Evolutionary conservation across 1,140 invertebrate genomes (phyloP).

Genomic region (Sycobia sp.): DNA sequence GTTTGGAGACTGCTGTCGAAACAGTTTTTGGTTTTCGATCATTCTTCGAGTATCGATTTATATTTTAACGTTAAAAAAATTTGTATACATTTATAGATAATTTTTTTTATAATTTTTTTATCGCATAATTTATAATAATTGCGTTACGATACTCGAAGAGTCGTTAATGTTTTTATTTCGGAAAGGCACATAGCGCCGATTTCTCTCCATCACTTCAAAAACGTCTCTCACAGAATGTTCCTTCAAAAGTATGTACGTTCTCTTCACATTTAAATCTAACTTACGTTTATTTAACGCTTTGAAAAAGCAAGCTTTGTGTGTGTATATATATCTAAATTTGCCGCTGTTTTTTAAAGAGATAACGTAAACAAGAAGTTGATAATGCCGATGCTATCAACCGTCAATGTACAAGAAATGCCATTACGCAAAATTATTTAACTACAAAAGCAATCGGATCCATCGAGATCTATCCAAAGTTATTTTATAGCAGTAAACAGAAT

Average conservation of each 20-base stretch:
- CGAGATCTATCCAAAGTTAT: conserved; percentile 6
- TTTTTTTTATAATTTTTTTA: conserved; percentile 8
- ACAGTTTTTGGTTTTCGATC: background rate
- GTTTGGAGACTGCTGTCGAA: conserved; percentile 27
- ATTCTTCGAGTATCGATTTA: conserved; percentile 8
- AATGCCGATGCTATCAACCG: no score
- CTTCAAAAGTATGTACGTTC: conserved; percentile 12
- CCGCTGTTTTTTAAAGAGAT: no score
- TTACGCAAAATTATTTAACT: background rate
- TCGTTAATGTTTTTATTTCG: conserved; percentile 12
- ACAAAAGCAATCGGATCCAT: no score
- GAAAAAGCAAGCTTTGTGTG: no score
- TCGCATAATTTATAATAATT: conserved; percentile 17
- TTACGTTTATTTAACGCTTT: no score
- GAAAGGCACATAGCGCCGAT: conserved; percentile 29
- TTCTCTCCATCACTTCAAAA: conserved; percentile 15
- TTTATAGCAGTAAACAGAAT: background rate
- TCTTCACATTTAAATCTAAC: no score
- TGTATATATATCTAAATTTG: no score
- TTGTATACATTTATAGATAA: background rate
- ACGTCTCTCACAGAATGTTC: conserved; percentile 7
- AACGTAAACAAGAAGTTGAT: no score
- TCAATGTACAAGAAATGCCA: conserved; percentile 2
- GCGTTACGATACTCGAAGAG: conserved; percentile 7
- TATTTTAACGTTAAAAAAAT: conserved; percentile 10